Evolutionary conservation across 2,113 vertebrate genomes (phyloP), one percentile per base, ranked within the genome.

Genomic region (Saimiri boliviensis): DNA sequence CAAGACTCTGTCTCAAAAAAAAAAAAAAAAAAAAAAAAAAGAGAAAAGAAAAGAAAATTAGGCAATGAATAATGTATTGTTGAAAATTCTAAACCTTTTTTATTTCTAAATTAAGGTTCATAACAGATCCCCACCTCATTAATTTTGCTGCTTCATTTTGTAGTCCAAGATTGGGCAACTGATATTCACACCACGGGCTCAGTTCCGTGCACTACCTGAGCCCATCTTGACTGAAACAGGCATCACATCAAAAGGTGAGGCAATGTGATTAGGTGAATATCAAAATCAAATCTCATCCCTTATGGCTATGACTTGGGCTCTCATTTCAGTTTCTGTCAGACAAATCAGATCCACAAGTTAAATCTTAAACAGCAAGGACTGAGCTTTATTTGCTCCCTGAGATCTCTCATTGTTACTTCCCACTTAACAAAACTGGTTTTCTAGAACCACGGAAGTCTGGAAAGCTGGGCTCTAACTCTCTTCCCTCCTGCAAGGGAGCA

Each of bases 181-280:
- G 47, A 52, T 27, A 58, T 21, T 70, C 52, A 60, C 1, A 45
- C 1, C 4, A 30, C 5, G 27, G 12, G 7, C 76, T 42, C 1
- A 27, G 8, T n/a, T 1, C 0, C 2, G 30, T 10, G 2, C 0
- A 49, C 21, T 80, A 47, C 40, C 21, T 52, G n/a, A 42, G 19
- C 1, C 32, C 40, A 21, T 60, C 8, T 73, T 88, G 20, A 60
- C 45, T 35, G 20, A 82, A 71, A 45, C 4, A 73, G 3, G 20
- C 8, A 32, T 30, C 35, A 7, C 1, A 42, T 14, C 9, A 86
- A 14, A 81, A 85, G 21, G 6, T 19, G 25, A 58, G 4, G 6
- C 25, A 17, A 76, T 11, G 7, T 6, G 6, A 40, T 8, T 25
- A 73, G 27, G 45, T 17, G 6, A 11, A 4, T 58, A 66, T 82